These are phyloP conservation scores for Dynastes hyllus DNA, from an alignment of 2,888 invertebrate genomes.

Conservation along the genomic window DNA sequence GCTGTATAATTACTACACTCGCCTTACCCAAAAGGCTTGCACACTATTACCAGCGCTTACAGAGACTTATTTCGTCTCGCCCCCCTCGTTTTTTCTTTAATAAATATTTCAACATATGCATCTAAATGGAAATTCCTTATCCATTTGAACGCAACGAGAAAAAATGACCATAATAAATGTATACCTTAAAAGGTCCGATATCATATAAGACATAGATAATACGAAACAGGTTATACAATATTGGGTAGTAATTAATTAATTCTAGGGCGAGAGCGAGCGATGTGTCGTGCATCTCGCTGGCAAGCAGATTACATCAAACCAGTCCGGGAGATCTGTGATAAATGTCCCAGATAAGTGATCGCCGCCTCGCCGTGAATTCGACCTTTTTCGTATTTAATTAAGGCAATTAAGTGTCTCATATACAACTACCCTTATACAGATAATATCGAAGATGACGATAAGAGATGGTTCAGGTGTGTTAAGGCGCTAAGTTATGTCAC, in stretches of 20 bases:
- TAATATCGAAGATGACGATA: slow-evolving; percentile 67
- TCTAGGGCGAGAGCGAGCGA: slow-evolving; percentile 61
- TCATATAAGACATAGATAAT: slow-evolving; percentile 63
- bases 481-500: slow-evolving; percentile 65
- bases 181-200: slow-evolving; percentile 65
- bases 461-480: slow-evolving; percentile 63
- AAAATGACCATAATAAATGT: slow-evolving; percentile 63
- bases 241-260: slow-evolving; percentile 67
- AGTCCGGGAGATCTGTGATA: slow-evolving; percentile 65
- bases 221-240: slow-evolving; percentile 63
- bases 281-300: slow-evolving; percentile 62
- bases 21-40: background rate
- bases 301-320: slow-evolving; percentile 66
- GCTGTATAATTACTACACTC: background rate
- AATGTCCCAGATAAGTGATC: slow-evolving; percentile 68
- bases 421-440: slow-evolving; percentile 67
- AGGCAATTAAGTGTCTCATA: slow-evolving; percentile 70
- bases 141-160: slow-evolving; percentile 55
- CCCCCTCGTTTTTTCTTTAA: slow-evolving; percentile 55
- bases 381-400: slow-evolving; percentile 71
- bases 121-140: slow-evolving; percentile 57
- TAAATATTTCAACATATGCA: slow-evolving; percentile 57
- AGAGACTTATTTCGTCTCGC: background rate
- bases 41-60: background rate
- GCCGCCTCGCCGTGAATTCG: slow-evolving; percentile 67